phyloP scores from a whole-genome alignment of 1,140 invertebrate species.

The Uloborus diversus region DNA sequence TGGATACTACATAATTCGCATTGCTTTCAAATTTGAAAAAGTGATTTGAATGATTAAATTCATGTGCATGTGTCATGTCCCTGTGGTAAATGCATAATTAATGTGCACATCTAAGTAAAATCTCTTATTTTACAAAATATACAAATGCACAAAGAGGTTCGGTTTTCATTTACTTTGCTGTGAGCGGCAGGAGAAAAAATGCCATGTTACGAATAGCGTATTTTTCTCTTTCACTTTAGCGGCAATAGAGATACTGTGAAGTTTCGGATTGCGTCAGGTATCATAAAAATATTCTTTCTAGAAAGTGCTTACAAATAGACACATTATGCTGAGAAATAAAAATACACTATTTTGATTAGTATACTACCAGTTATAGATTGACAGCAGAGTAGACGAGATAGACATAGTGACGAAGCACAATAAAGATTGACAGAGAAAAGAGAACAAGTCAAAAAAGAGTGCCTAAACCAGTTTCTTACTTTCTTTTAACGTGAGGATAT shows the following conservation, averaged over 20 bases:
- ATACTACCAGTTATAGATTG: slow-evolving; percentile 2
- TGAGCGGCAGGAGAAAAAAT: slow-evolving; percentile 24
- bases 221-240: slow-evolving; percentile 4
- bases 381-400: not conserved
- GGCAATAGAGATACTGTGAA: not conserved
- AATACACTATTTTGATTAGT: not conserved
- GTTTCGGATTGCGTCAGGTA: slow-evolving; percentile 1
- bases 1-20: too few species aligned
- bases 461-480: not conserved
- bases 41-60: too few species aligned
- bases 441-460: not conserved
- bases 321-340: slow-evolving; percentile 20
- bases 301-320: slow-evolving; percentile 32
- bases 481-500: not conserved
- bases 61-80: not conserved
- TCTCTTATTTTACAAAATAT: slow-evolving; percentile 46
- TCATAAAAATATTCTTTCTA: slow-evolving; percentile 47
- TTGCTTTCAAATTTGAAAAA: too few species aligned
- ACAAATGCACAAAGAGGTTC: slow-evolving; percentile 22
- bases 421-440: not conserved
- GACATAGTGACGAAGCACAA: not conserved
- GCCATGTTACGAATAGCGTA: slow-evolving; percentile 2
- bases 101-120: slow-evolving; percentile 47
- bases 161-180: slow-evolving; percentile 31
- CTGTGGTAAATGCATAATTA: slow-evolving; percentile 40